Evolutionary conservation across 2,113 vertebrate genomes (phyloP).

Genomic region (Notechis scutatus): DNA sequence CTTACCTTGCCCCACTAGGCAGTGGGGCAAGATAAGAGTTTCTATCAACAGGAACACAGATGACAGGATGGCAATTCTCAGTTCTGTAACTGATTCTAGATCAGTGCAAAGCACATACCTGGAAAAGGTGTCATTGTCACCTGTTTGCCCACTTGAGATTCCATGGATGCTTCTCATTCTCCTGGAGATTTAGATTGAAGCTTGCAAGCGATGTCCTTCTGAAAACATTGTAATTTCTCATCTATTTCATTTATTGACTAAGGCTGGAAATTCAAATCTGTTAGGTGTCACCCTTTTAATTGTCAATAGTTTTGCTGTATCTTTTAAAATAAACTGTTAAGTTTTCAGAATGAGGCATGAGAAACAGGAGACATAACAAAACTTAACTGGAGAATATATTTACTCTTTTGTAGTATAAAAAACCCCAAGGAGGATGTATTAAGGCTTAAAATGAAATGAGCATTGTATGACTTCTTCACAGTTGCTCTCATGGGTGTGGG

Average conservation of each 20-base stretch:
- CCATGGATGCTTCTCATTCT: background rate
- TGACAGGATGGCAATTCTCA: background rate
- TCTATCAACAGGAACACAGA: background rate
- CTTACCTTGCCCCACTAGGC: too few species aligned
- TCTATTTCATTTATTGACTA: background rate
- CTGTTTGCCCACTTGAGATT: background rate
- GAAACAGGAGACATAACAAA: background rate
- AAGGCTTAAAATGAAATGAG: background rate
- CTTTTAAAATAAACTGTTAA: background rate
- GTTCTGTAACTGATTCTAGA: background rate
- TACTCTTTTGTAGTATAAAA: background rate
- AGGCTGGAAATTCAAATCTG: background rate
- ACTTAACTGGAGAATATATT: background rate
- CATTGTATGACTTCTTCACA: background rate
- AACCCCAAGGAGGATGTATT: background rate
- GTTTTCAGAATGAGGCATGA: background rate
- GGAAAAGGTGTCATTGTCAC: background rate
- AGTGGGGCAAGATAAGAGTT: background rate
- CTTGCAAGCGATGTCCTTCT: background rate
- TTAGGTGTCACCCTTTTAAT: background rate
- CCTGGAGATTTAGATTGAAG: background rate
- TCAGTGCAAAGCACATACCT: background rate
- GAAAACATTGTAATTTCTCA: background rate
- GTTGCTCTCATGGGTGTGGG: background rate
- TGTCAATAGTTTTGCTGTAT: background rate